Percentiles rank a stretch among this genome's conserved stretches.
These are phyloP conservation scores for Copidosoma floridanum DNA, from an alignment of 1,140 invertebrate genomes.

Conservation along the genomic window DNA sequence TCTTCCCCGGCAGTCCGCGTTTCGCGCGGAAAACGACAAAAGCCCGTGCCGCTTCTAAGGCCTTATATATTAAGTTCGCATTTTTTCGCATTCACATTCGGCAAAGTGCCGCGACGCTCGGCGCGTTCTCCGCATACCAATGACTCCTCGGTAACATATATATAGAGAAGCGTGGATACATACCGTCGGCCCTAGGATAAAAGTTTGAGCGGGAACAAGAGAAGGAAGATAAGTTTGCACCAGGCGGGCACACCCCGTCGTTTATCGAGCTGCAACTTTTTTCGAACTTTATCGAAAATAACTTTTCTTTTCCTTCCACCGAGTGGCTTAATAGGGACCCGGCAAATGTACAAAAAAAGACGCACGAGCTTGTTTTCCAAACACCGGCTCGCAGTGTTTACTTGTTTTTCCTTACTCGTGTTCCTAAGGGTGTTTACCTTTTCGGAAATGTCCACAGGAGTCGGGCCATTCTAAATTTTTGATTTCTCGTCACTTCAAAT, in stretches of 20 bases:
- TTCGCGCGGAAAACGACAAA: conserved; percentile 36
- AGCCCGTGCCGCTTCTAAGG: conserved; percentile 49
- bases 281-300: conserved; percentile 14
- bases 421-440: no score
- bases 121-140: conserved; percentile 49
- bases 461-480: no score
- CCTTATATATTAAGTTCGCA: conserved; percentile 58
- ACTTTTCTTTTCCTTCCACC: neutral
- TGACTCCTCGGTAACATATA: conserved; percentile 44
- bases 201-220: no score
- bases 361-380: no score
- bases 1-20: conserved; percentile 5
- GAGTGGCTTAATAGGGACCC: no score
- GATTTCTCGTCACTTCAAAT: no score
- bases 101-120: conserved; percentile 46
- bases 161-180: no score
- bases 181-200: conserved; percentile 30
- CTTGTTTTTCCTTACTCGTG: no score
- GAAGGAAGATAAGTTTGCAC: conserved; percentile 22
- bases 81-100: conserved; percentile 46
- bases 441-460: no score
- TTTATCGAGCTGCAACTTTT: conserved; percentile 23
- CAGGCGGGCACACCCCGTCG: conserved; percentile 2
- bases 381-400: no score
- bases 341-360: no score